Evolutionary conservation across 2,797 vertebrate species (phyloP).

Genomic region (Tapirus indicus): DNA sequence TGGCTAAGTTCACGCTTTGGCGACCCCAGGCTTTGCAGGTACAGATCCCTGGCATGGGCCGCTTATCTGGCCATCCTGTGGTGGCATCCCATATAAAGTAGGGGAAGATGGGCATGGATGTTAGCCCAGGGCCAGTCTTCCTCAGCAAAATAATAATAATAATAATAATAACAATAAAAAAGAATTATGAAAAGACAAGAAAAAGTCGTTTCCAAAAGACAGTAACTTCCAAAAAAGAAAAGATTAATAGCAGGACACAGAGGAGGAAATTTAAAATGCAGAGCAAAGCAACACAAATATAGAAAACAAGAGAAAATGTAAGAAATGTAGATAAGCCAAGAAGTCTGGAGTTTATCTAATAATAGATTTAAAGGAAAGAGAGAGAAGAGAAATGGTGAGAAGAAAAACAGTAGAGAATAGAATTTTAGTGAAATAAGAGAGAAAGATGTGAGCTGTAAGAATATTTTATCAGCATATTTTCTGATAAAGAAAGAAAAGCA

Average conservation of each 20-base stretch:
- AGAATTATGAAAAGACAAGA: too few species aligned
- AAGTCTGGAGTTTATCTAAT: not conserved
- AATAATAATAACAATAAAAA: too few species aligned
- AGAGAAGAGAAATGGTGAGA: not conserved
- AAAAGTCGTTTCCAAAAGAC: not conserved
- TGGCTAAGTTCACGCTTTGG: too few species aligned
- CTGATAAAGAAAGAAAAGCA: not conserved
- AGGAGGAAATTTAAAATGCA: not conserved
- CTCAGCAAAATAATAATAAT: too few species aligned
- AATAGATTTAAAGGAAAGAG: not conserved
- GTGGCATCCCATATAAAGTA: too few species aligned
- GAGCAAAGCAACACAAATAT: not conserved
- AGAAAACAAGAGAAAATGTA: not conserved
- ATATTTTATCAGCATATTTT: not conserved
- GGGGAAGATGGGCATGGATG: too few species aligned
- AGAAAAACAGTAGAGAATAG: not conserved
- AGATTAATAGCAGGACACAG: not conserved
- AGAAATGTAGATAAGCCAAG: not conserved
- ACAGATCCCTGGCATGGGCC: too few species aligned
- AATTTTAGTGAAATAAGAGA: slow-evolving; percentile 10
- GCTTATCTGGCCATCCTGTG: too few species aligned
- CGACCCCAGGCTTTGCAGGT: too few species aligned
- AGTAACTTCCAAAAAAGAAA: not conserved
- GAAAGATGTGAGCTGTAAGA: not conserved
- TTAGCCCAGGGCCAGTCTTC: too few species aligned